Conservation (phyloP, 2,797 vertebrate species). For the Syngnathus rostellatus region DNA sequence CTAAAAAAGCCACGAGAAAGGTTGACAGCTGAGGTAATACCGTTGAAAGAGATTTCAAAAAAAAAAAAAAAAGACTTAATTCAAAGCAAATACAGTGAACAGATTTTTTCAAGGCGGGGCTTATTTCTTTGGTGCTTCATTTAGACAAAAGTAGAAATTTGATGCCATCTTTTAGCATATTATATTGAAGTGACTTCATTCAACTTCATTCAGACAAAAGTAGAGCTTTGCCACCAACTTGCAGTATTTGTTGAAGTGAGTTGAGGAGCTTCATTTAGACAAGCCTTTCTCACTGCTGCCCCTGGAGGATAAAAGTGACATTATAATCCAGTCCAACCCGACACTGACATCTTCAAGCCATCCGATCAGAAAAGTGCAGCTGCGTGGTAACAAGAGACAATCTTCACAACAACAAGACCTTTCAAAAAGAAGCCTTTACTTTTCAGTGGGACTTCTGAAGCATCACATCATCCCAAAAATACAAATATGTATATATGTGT, state of each 20-base stretch:
- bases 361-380: background rate
- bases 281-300: background rate
- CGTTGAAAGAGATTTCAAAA: constrained; percentile 58
- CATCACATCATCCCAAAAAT: constrained; percentile 46
- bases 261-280: no score
- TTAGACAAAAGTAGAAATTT: no score
- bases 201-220: no score
- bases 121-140: no score
- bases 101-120: no score
- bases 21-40: constrained; percentile 8
- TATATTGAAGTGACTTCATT: no score
- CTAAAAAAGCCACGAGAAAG: constrained; percentile 26
- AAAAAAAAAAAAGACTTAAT: background rate
- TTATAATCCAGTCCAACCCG: background rate
- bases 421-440: constrained; percentile 39
- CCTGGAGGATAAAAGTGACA: background rate
- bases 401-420: background rate
- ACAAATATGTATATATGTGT: constrained; percentile 35
- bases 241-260: constrained; percentile 1
- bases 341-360: background rate
- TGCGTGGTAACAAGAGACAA: background rate
- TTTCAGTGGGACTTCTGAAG: constrained; percentile 22
- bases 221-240: no score
- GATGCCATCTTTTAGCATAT: no score
- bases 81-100: constrained; percentile 24